Conservation (phyloP, 30 jellyfish, hydroid and myxozoan species). For the Hydra vulgaris region DNA sequence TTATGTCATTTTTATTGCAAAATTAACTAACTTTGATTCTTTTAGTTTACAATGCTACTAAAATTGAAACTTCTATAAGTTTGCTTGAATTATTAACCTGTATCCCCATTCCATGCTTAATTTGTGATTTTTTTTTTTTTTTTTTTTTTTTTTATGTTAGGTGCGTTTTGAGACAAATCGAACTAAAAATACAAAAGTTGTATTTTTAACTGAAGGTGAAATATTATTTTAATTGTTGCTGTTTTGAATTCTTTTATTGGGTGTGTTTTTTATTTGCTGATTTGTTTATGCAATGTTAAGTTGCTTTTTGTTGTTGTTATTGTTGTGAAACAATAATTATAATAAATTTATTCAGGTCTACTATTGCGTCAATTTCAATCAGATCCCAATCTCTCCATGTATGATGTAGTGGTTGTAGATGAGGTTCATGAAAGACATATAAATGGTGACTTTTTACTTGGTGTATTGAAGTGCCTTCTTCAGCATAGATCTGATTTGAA, state of each 20-base stretch:
- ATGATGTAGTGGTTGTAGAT: conserved; percentile 84
- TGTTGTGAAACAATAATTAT: no score
- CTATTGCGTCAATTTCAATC: conserved; percentile 91
- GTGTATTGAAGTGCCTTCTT: conserved; percentile 70
- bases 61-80: no score
- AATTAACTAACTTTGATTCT: no score
- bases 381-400: conserved; percentile 71
- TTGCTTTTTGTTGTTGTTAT: no score
- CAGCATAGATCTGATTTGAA: conserved; percentile 79
- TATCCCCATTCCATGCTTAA: no score
- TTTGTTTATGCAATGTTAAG: no score
- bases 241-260: no score
- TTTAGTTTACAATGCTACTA: no score
- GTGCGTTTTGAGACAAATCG: conserved; percentile 94
- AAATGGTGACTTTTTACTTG: conserved; percentile 92
- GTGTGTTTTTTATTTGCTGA: no score
- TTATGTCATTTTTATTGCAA: no score
- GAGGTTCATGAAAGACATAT: conserved; percentile 98
- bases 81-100: no score
- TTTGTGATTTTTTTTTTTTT: no score
- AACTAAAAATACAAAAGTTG: conserved; percentile 59
- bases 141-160: conserved; percentile 21
- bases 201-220: conserved; percentile 95
- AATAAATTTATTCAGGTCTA: conserved; percentile 46
- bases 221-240: not conserved